phyloP scores from a whole-genome alignment of 1,140 invertebrate genomes.

The Trypoxylus dichotomus region DNA sequence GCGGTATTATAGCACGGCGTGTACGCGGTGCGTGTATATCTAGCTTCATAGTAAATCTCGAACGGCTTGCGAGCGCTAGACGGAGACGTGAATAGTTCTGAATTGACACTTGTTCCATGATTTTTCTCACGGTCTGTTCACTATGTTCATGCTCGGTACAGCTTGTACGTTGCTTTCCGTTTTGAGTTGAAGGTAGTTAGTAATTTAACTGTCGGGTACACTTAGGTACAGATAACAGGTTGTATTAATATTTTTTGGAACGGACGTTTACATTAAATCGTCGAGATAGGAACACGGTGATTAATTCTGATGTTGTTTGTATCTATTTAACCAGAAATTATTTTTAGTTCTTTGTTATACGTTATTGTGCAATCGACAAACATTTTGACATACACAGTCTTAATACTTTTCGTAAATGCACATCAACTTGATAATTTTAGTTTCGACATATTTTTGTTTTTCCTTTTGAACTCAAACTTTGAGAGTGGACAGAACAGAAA shows the following conservation, averaged over 20 bases:
- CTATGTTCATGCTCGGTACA: neutral
- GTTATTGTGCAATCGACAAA: no score
- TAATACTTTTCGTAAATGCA: no score
- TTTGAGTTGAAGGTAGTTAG: neutral
- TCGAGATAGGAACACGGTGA: no score
- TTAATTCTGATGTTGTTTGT: no score
- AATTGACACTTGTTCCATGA: constrained; percentile 12
- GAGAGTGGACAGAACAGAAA: no score
- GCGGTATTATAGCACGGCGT: neutral
- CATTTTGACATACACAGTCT: no score
- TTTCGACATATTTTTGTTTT: no score
- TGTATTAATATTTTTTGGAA: neutral
- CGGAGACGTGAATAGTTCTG: constrained; percentile 16
- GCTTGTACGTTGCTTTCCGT: neutral
- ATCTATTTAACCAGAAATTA: no score
- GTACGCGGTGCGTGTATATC: neutral
- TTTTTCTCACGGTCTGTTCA: constrained; percentile 21
- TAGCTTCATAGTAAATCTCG: neutral
- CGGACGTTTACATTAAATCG: no score
- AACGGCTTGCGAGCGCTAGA: neutral
- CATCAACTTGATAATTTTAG: no score
- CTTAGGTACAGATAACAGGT: neutral
- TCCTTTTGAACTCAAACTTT: no score
- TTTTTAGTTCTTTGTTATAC: no score
- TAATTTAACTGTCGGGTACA: neutral